These are phyloP conservation scores for Atherinosoma microstoma DNA, from an alignment of 2,797 vertebrate species.

Conservation along the genomic window DNA sequence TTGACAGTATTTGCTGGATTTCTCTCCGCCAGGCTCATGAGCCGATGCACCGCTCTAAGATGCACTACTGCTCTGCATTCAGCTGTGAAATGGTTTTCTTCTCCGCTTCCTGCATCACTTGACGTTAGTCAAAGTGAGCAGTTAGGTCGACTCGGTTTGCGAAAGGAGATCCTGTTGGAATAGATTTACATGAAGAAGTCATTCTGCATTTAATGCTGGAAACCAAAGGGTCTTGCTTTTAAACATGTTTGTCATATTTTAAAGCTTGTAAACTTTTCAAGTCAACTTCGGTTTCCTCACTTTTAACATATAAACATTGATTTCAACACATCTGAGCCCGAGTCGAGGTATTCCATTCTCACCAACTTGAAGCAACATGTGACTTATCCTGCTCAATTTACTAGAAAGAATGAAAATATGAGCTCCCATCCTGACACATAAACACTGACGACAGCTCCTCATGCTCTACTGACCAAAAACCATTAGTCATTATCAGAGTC, in stretches of 20 bases:
- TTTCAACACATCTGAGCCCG: neutral
- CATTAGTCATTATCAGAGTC: constrained; percentile 20
- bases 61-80: constrained; percentile 13
- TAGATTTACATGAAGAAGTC: neutral
- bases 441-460: constrained; percentile 10
- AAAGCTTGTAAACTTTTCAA: neutral
- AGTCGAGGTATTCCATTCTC: neutral
- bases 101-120: constrained; percentile 17
- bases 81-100: constrained; percentile 9
- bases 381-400: neutral
- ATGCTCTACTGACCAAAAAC: constrained; percentile 7
- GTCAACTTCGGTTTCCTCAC: neutral
- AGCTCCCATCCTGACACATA: constrained; percentile 1
- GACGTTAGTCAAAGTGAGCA: constrained; percentile 11
- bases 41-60: constrained; percentile 6
- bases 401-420: neutral
- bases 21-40: constrained; percentile 26
- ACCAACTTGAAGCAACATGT: neutral
- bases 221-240: neutral
- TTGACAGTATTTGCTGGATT: constrained; percentile 54
- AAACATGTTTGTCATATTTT: neutral
- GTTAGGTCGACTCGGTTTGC: neutral
- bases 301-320: neutral
- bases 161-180: constrained; percentile 2
- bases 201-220: neutral